Evolutionary conservation across 2,888 invertebrate genomes (phyloP), one percentile per base, ranked within the genome.

Genomic region (Meloe dianella): DNA sequence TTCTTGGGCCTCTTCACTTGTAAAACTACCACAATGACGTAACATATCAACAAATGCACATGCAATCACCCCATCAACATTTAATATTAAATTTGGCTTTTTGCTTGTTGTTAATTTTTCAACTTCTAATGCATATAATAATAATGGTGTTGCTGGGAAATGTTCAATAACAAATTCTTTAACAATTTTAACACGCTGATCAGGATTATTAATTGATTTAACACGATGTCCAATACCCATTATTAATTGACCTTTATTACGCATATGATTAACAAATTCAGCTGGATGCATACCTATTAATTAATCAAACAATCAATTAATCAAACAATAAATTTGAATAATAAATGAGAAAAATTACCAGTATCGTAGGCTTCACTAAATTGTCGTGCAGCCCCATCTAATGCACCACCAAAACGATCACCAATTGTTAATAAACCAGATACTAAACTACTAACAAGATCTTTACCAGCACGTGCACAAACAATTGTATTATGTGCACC

Each of bases 401-500:
- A 83, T 6, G 99, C 99, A 8, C 99, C 99, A 38, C 99, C 99
- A 85, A 99, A 99, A 20, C 99, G 89, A 84, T 99, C 98, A 38
- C 98, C 98, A 82, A 99, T 99, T 24, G 99, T 99, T 22, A 99
- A 87, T 57, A 99, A 87, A 1, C 99, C 99, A 74, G 97, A 97
- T 63, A 98, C 97, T 89, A 51, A 95, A 95, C 14, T 98, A 96
- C 67, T 99, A 94, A 75, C 99, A 89, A 88, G 97, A 97, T 87
- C 99, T 98, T 74, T 99, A 96, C 70, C 99, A 96, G 97, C 99
- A 71, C 97, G 87, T 9, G 98, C 98, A 80, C 96, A 98, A 57
- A 98, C 98, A 83, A 99, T 98, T 17, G 98, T 98, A 84, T 98
- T 98, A 85, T 98, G 98, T 0, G 98, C 98, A 0, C 98, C 99